Evolutionary conservation across 1,140 invertebrate species (phyloP).

Genomic region (Dendrolimus punctatus): DNA sequence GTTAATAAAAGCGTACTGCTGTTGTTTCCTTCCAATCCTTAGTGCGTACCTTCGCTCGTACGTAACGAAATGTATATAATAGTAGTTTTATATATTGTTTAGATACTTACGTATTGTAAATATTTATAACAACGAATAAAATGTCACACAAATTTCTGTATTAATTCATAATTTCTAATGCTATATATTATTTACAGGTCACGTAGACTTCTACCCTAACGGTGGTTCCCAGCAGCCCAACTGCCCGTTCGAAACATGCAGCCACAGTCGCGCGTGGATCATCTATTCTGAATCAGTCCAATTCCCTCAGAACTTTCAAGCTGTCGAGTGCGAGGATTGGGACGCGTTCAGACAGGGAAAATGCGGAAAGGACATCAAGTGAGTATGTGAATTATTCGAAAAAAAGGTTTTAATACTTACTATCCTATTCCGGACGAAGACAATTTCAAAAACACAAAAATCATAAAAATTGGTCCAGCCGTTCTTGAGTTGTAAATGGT

Average conservation of each 20-base stretch:
- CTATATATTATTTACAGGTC: slow-evolving; percentile 56
- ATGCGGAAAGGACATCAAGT: slow-evolving; percentile 32
- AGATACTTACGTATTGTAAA: no score
- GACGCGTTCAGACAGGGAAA: slow-evolving; percentile 30
- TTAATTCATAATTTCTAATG: not conserved
- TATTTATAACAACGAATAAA: no score
- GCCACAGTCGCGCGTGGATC: slow-evolving; percentile 75
- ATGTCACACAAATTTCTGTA: no score
- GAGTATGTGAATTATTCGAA: slow-evolving; percentile 2
- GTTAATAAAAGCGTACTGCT: no score
- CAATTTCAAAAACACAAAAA: no score
- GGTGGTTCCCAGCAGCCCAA: slow-evolving; percentile 74
- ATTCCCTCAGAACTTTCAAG: slow-evolving; percentile 30
- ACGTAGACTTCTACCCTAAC: slow-evolving; percentile 88
- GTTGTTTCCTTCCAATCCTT: no score
- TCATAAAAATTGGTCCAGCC: no score
- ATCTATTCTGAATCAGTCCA: slow-evolving; percentile 75
- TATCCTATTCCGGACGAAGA: no score
- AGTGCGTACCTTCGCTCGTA: no score
- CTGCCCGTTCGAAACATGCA: slow-evolving; percentile 74
- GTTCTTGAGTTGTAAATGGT: not conserved
- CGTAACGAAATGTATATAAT: no score
- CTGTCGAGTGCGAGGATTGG: slow-evolving; percentile 37
- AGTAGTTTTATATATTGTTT: no score
- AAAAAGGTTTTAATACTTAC: no score